Percentiles rank a stretch among this genome's conserved stretches.
Conservation (phyloP, 30 jellyfish, hydroid and myxozoan species). For the Phacellophora camtschatica region DNA sequence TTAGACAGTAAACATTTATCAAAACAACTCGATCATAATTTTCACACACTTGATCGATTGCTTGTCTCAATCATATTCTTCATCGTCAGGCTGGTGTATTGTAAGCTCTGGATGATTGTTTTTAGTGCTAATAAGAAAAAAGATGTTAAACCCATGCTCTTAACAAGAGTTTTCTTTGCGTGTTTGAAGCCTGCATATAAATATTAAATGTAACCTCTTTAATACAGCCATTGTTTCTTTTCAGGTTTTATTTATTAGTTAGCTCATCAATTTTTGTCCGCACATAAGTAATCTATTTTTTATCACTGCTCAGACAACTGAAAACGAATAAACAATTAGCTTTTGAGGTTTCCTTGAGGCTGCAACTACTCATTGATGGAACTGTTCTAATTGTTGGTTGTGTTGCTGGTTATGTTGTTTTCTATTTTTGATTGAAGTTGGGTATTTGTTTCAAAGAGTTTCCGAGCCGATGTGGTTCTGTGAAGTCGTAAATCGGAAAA, state of each 20-base stretch:
- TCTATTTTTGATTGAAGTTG: too few relatives aligned
- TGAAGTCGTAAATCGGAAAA: too few relatives aligned
- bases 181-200: not conserved
- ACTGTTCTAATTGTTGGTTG: not conserved
- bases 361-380: not conserved
- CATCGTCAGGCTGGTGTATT: not conserved
- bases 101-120: not conserved
- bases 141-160: not conserved
- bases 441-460: too few relatives aligned
- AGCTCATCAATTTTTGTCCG: not conserved
- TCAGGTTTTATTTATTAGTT: not conserved
- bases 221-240: too few relatives aligned
- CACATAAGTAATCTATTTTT: too few relatives aligned
- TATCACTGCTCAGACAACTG: too few relatives aligned
- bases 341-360: too few relatives aligned
- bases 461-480: too few relatives aligned
- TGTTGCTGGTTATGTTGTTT: not conserved
- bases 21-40: not conserved
- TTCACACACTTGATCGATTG: not conserved
- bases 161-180: not conserved
- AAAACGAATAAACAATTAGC: too few relatives aligned
- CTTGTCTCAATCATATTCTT: not conserved
- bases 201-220: not conserved
- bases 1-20: not conserved
- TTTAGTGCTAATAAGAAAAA: conserved; percentile 1